Percentiles rank a stretch among this genome's conserved stretches.
Conservation (phyloP, 2,888 invertebrate genomes). For the Steinernema scapterisci region DNA sequence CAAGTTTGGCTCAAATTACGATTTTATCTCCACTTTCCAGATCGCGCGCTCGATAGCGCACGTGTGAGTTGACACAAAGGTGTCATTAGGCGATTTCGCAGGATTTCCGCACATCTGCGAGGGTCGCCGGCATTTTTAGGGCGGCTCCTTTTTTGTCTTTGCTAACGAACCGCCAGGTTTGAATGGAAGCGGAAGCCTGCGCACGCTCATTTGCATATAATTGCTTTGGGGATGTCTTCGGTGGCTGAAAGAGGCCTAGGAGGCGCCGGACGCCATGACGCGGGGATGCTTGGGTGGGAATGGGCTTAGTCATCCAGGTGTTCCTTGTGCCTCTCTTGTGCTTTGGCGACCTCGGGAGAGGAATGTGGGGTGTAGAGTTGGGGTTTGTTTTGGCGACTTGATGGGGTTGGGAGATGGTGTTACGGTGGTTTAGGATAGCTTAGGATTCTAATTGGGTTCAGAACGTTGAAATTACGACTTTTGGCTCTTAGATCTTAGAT, state of each 20-base stretch:
- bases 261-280: neutral
- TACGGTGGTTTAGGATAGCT: no score
- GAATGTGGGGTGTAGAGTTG: no score
- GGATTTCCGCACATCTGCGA: slow-evolving; percentile 27
- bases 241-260: neutral
- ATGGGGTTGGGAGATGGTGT: no score
- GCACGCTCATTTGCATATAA: slow-evolving; percentile 27
- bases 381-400: no score
- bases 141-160: no score
- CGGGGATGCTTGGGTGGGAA: slow-evolving; percentile 8
- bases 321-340: no score
- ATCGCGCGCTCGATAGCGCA: slow-evolving; percentile 16
- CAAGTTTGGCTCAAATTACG: neutral
- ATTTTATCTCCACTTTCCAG: neutral
- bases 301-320: slow-evolving; percentile 3
- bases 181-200: slow-evolving; percentile 17
- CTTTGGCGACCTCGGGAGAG: neutral
- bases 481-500: no score
- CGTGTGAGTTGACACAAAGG: slow-evolving; percentile 27
- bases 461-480: no score
- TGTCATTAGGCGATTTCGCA: slow-evolving; percentile 11
- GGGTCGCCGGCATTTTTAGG: neutral
- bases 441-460: no score
- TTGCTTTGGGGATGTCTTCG: neutral
- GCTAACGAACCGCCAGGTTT: neutral